These are phyloP conservation scores for Molossus alvarezi DNA, from an alignment of 2,797 vertebrate genomes.

Conservation along the genomic window DNA sequence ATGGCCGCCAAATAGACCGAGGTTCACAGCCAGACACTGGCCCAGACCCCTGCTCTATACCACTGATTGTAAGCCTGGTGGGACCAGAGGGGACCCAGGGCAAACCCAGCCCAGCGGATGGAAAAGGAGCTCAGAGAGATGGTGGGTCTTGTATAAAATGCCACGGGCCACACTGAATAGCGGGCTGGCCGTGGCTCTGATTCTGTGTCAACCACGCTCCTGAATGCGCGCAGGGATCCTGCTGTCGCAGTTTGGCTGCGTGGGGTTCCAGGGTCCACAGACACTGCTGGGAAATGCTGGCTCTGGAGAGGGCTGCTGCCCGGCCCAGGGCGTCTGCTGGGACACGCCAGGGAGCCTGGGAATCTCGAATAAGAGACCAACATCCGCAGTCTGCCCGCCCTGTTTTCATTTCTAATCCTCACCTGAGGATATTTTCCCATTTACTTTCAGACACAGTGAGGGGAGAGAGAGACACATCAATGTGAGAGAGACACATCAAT, in stretches of 20 bases:
- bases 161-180: rapidly evolving
- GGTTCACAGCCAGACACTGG: neutral
- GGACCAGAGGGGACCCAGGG: neutral
- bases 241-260: neutral
- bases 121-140: neutral
- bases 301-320: neutral
- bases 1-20: neutral
- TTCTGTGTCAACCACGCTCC: neutral
- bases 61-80: neutral
- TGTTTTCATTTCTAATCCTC: no score
- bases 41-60: neutral
- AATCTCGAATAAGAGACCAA: neutral
- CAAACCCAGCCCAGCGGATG: neutral
- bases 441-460: no score
- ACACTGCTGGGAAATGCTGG: neutral
- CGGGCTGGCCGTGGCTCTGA: neutral
- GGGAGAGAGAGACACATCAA: no score
- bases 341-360: neutral
- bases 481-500: no score
- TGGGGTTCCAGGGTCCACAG: neutral
- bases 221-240: neutral
- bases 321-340: no score
- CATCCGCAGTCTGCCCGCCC: rapidly evolving
- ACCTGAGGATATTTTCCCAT: no score
- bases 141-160: rapidly evolving